A percentile compares a stretch with the other conserved stretches of the same genome.
Evolutionary conservation across 2,113 vertebrate species (phyloP).

Genomic region (Amazona guildingii): DNA sequence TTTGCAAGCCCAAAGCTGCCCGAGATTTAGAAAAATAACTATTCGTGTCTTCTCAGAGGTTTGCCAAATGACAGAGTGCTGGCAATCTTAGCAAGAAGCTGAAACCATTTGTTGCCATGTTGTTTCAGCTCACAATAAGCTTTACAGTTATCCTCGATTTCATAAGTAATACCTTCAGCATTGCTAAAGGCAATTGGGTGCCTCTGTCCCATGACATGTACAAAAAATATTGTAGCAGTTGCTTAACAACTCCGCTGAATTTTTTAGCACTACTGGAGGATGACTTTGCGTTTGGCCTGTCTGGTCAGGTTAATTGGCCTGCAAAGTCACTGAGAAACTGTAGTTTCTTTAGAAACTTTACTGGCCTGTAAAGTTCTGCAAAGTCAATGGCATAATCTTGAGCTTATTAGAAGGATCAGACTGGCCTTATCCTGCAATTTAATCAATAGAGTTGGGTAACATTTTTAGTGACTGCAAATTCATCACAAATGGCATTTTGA

Average conservation of each 20-base stretch:
- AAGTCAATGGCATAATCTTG: neutral
- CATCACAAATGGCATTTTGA: neutral
- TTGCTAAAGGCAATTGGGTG: neutral
- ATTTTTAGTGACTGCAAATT: neutral
- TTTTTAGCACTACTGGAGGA: neutral
- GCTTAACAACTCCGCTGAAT: neutral
- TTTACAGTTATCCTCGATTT: conserved; percentile 17
- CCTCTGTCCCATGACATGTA: neutral
- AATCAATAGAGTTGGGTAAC: neutral
- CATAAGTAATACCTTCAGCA: neutral
- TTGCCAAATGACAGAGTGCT: neutral
- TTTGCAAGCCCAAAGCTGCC: conserved; percentile 40
- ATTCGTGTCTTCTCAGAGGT: neutral
- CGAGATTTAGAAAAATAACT: conserved; percentile 10
- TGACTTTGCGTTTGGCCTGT: neutral
- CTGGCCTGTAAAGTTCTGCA: neutral
- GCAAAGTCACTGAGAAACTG: neutral
- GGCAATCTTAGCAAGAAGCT: neutral
- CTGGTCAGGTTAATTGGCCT: neutral
- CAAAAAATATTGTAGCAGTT: neutral
- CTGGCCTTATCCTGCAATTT: neutral
- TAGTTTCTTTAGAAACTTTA: neutral
- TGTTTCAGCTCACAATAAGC: neutral
- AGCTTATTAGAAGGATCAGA: neutral
- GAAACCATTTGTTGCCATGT: neutral